A percentile compares a stretch with the other conserved stretches of the same genome.
These are phyloP conservation scores for Whitmania pigra DNA, from an alignment of 1,140 invertebrate genomes.

Conservation along the genomic window DNA sequence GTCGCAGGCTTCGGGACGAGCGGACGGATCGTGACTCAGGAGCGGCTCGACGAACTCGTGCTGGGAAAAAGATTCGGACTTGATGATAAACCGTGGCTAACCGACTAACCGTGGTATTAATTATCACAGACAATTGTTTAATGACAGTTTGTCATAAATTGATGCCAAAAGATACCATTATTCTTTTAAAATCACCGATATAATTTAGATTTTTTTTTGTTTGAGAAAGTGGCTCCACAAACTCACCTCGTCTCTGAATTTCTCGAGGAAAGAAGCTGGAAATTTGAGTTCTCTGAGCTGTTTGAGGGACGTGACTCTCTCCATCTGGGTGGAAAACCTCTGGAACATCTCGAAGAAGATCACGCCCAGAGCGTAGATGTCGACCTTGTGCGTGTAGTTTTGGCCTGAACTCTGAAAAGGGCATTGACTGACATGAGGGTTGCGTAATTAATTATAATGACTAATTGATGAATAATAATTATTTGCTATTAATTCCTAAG, in stretches of 20 bases:
- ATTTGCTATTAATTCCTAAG: no score
- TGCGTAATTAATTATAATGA: no score
- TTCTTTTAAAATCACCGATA: no score
- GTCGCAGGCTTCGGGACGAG: slow-evolving; percentile 47
- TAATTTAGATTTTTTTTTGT: no score
- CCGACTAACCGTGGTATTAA: background rate
- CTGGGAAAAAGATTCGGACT: slow-evolving; percentile 45
- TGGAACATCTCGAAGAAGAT: slow-evolving; percentile 82
- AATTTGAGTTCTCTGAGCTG: slow-evolving; percentile 55
- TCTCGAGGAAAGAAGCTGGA: slow-evolving; percentile 53
- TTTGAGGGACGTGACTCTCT: slow-evolving; percentile 52
- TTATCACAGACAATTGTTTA: background rate
- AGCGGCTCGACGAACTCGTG: slow-evolving; percentile 59
- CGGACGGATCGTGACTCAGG: slow-evolving; percentile 57
- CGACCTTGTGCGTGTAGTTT: slow-evolving; percentile 81
- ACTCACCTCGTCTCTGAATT: slow-evolving; percentile 58
- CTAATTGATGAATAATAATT: no score
- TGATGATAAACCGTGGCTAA: no score
- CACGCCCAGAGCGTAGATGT: slow-evolving; percentile 86
- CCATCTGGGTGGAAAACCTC: slow-evolving; percentile 78
- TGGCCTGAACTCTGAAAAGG: slow-evolving; percentile 50
- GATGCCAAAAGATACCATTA: background rate
- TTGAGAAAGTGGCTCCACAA: no score
- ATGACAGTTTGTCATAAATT: no score
- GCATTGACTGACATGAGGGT: no score